Conservation (phyloP, 2,797 vertebrate species). For the Peromyscus attwateri region DNA sequence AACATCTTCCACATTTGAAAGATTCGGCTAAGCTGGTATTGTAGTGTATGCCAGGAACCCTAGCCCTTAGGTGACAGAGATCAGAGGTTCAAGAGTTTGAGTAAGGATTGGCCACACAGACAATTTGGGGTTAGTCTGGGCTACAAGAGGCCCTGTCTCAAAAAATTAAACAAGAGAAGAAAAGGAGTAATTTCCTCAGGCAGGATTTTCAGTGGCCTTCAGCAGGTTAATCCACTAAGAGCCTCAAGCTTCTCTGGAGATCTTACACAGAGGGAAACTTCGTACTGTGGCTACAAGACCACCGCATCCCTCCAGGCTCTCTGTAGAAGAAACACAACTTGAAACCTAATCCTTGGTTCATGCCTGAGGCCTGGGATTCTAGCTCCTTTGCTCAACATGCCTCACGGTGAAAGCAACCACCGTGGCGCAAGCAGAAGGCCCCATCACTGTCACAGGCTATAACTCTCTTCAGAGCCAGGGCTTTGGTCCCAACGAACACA, state of each 20-base stretch:
- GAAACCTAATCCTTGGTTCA: not conserved
- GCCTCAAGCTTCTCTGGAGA: not conserved
- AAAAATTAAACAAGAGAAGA: not conserved
- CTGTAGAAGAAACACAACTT: not conserved
- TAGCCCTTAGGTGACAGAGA: not conserved
- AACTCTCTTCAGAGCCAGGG: not conserved
- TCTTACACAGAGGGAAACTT: not conserved
- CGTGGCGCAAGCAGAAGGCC: not conserved
- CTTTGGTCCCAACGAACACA: not conserved
- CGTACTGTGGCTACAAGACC: not conserved
- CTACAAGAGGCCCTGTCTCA: not conserved
- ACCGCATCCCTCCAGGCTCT: not conserved
- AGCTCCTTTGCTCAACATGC: not conserved
- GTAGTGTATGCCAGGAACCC: not conserved
- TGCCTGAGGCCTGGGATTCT: not conserved
- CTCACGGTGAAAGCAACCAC: not conserved
- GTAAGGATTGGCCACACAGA: not conserved
- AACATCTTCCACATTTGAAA: not conserved
- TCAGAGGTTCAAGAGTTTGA: not conserved
- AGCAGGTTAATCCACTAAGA: not conserved
- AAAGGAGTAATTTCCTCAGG: not conserved
- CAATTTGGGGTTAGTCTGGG: not conserved
- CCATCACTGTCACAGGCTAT: not conserved
- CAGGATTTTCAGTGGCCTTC: not conserved
- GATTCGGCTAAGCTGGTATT: not conserved